Evolutionary conservation across 2,797 vertebrate species (phyloP).

Genomic region (Thunnus albacares): DNA sequence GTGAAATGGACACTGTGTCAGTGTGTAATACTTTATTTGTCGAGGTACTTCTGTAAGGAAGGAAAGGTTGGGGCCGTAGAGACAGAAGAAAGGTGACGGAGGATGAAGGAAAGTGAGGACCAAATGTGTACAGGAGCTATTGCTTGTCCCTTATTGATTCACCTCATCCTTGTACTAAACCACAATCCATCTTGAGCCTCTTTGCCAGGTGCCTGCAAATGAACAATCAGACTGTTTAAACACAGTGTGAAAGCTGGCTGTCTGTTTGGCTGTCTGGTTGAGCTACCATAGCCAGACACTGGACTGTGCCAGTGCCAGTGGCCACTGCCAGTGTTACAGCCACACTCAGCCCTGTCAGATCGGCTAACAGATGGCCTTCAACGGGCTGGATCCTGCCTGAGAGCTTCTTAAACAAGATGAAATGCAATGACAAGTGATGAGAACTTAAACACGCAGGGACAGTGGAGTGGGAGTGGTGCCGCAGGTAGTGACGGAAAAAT

Average conservation of each 20-base stretch:
- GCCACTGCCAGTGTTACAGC: constrained; percentile 65
- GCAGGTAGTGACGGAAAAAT: constrained; percentile 32
- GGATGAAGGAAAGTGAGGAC: constrained; percentile 18
- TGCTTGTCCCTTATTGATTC: constrained; percentile 36
- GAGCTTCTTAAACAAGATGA: constrained; percentile 37
- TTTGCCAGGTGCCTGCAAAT: constrained; percentile 67
- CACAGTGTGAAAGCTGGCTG: constrained; percentile 66
- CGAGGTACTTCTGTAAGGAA: constrained; percentile 14
- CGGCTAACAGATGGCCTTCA: constrained; percentile 78
- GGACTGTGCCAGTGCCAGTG: constrained; percentile 61
- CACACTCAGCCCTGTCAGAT: constrained; percentile 67
- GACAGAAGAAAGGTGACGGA: not conserved
- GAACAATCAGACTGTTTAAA: constrained; percentile 73
- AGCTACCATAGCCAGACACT: constrained; percentile 54
- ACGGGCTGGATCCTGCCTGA: constrained; percentile 52
- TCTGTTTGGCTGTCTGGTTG: constrained; percentile 57
- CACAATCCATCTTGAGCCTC: constrained; percentile 44
- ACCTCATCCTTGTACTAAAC: constrained; percentile 44
- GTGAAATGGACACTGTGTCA: constrained; percentile 53
- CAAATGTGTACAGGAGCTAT: constrained; percentile 13
- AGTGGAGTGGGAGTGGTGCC: constrained; percentile 33
- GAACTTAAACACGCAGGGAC: constrained; percentile 56
- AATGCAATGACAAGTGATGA: constrained; percentile 61
- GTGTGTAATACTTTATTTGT: constrained; percentile 51
- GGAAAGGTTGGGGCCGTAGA: constrained; percentile 19